Conservation (phyloP, 1,140 invertebrate genomes). For the Caenorhabditis latens region DNA sequence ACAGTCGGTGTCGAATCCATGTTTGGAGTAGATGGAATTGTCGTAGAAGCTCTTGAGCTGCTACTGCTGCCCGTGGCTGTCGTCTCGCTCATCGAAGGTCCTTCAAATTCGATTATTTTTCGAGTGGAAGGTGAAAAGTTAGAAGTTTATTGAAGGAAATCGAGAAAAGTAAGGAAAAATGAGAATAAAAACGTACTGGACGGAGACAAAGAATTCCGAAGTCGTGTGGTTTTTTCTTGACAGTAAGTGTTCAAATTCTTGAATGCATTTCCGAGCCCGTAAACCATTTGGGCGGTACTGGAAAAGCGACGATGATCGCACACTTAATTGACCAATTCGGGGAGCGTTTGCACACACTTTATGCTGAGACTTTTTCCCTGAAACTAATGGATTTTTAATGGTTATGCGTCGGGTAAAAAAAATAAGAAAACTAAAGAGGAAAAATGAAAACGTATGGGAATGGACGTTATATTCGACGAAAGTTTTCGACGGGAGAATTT, state of each 20-base stretch:
- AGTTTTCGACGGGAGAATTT: too few relatives aligned
- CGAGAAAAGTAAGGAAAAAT: background rate
- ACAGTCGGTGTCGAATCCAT: constrained; percentile 38
- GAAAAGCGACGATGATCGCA: background rate
- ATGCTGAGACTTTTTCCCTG: constrained; percentile 17
- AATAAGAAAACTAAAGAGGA: background rate
- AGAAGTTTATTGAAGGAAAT: background rate
- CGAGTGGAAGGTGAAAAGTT: background rate
- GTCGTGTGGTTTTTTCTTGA: constrained; percentile 32
- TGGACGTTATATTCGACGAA: background rate
- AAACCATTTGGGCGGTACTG: constrained; percentile 58
- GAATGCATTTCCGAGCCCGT: constrained; percentile 55
- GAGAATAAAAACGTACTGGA: constrained; percentile 49
- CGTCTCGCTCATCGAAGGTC: constrained; percentile 36
- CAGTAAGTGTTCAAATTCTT: constrained; percentile 61
- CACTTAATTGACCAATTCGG: constrained; percentile 3
- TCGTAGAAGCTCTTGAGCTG: constrained; percentile 39
- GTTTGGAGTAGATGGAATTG: constrained; percentile 52
- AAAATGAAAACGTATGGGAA: background rate
- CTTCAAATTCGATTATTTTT: constrained; percentile 31
- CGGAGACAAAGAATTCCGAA: constrained; percentile 56
- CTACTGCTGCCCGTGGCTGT: background rate
- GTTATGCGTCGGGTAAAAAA: constrained; percentile 18
- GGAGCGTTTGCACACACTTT: background rate
- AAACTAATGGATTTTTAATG: constrained; percentile 36